phyloP scores from a whole-genome alignment of 2,888 invertebrate genomes.

The Teinopalpus imperialis region DNA sequence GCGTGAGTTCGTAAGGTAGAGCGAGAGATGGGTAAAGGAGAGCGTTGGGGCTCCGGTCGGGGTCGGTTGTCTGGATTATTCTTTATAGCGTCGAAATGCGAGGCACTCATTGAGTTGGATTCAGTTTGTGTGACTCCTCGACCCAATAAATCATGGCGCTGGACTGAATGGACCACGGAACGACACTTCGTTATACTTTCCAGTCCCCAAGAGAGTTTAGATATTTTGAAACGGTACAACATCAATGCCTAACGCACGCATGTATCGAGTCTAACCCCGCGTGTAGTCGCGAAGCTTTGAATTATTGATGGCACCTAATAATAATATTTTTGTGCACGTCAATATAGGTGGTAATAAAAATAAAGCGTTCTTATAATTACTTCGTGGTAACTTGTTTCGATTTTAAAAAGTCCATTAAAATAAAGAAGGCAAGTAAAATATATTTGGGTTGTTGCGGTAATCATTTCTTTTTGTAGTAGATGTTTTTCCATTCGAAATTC shows the following conservation, averaged over 20 bases:
- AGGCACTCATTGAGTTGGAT: slow-evolving; percentile 72
- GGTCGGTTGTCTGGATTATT: slow-evolving; percentile 73
- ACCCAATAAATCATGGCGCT: slow-evolving; percentile 66
- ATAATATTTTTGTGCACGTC: too few species aligned
- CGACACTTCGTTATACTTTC: slow-evolving; percentile 38
- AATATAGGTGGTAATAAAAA: too few species aligned
- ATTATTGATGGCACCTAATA: too few species aligned
- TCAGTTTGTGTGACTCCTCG: slow-evolving; percentile 70
- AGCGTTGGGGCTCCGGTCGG: slow-evolving; percentile 52
- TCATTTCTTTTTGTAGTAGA: too few species aligned
- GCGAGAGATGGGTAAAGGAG: slow-evolving; percentile 49
- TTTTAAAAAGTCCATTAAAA: too few species aligned
- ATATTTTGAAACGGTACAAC: slow-evolving; percentile 5
- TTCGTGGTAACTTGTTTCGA: too few species aligned
- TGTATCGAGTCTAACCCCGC: too few species aligned
- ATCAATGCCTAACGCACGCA: not conserved
- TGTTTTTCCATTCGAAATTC: too few species aligned
- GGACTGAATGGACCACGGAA: slow-evolving; percentile 48
- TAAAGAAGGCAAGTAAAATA: too few species aligned
- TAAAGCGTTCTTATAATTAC: too few species aligned
- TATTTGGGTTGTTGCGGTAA: too few species aligned
- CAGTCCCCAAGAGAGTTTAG: slow-evolving; percentile 24
- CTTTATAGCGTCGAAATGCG: slow-evolving; percentile 76
- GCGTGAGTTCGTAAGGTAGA: slow-evolving; percentile 45
- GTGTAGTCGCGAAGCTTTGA: too few species aligned